These are phyloP conservation scores for Choloepus hoffmanni DNA, from an alignment of 2,113 vertebrate genomes.

Conservation along the genomic window DNA sequence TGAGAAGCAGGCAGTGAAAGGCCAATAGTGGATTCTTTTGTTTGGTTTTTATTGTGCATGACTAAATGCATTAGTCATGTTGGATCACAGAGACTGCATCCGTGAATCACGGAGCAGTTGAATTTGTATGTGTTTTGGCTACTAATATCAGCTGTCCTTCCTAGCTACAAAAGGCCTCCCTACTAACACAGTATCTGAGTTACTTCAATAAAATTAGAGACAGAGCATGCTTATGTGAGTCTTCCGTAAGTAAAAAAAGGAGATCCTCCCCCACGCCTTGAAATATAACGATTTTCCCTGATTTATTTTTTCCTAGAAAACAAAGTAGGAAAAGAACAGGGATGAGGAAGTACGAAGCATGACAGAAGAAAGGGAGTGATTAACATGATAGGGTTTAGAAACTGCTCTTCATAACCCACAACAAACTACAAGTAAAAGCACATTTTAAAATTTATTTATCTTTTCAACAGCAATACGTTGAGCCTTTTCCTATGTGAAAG, in stretches of 20 bases:
- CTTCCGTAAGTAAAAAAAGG: neutral
- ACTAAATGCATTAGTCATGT: conserved; percentile 83
- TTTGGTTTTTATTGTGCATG: conserved; percentile 82
- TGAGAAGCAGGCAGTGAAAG: conserved; percentile 53
- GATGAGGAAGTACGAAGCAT: neutral
- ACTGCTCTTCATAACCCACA: neutral
- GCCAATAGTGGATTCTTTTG: conserved; percentile 74
- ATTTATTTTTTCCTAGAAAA: conserved; percentile 40
- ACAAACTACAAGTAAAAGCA: conserved; percentile 29
- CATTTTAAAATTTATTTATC: neutral
- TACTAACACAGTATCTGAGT: neutral
- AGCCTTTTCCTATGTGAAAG: neutral
- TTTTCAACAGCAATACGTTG: conserved; percentile 37
- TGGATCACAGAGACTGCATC: conserved; percentile 77
- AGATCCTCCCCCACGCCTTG: neutral
- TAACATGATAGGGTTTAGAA: conserved; percentile 6
- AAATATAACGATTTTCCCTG: neutral
- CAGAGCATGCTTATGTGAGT: neutral
- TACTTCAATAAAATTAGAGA: conserved; percentile 66
- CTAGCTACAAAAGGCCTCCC: conserved; percentile 60
- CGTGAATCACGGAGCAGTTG: conserved; percentile 60
- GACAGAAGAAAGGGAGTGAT: neutral
- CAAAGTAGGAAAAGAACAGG: neutral
- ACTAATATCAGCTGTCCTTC: conserved; percentile 68
- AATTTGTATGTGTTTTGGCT: conserved; percentile 78